phyloP scores from a whole-genome alignment of 2,797 vertebrate species.

The Poeciliopsis infans region DNA sequence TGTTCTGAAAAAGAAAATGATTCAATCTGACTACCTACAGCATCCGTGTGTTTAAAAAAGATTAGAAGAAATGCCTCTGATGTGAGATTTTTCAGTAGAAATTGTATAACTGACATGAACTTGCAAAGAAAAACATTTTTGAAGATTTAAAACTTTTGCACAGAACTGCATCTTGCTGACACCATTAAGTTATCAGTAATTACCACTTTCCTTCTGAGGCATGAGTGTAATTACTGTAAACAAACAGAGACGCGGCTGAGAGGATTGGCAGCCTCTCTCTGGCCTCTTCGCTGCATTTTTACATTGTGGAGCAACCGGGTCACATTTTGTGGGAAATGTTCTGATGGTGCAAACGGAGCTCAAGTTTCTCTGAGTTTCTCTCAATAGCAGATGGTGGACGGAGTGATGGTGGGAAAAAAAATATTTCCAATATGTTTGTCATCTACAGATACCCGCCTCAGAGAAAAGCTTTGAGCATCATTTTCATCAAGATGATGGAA shows the following conservation, averaged over 20 bases:
- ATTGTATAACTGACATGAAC: neutral
- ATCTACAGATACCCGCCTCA: slow-evolving; percentile 16
- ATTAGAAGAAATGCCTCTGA: neutral
- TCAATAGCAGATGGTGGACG: slow-evolving; percentile 54
- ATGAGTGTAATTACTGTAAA: slow-evolving; percentile 49
- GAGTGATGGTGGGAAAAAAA: slow-evolving; percentile 22
- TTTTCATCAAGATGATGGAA: slow-evolving; percentile 10
- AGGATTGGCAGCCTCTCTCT: slow-evolving; percentile 44
- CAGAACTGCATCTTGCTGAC: slow-evolving; percentile 21
- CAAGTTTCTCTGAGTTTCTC: slow-evolving; percentile 56
- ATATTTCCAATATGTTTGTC: slow-evolving; percentile 48
- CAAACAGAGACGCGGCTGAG: slow-evolving; percentile 38
- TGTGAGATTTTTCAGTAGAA: neutral
- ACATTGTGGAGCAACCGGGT: slow-evolving; percentile 42
- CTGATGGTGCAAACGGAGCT: slow-evolving; percentile 45
- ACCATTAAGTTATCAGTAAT: slow-evolving; percentile 43
- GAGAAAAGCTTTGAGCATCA: slow-evolving; percentile 18
- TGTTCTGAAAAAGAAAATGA: neutral
- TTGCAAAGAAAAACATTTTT: neutral
- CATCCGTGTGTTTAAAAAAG: neutral
- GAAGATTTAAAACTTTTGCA: slow-evolving; percentile 4
- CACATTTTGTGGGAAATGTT: slow-evolving; percentile 44
- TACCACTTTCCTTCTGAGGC: slow-evolving; percentile 28
- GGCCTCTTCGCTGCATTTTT: slow-evolving; percentile 54
- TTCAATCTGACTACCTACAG: neutral